Percentiles rank a stretch among this genome's conserved stretches.
These are phyloP conservation scores for Trichonephila clavata DNA, from an alignment of 1,140 invertebrate species.

Conservation along the genomic window DNA sequence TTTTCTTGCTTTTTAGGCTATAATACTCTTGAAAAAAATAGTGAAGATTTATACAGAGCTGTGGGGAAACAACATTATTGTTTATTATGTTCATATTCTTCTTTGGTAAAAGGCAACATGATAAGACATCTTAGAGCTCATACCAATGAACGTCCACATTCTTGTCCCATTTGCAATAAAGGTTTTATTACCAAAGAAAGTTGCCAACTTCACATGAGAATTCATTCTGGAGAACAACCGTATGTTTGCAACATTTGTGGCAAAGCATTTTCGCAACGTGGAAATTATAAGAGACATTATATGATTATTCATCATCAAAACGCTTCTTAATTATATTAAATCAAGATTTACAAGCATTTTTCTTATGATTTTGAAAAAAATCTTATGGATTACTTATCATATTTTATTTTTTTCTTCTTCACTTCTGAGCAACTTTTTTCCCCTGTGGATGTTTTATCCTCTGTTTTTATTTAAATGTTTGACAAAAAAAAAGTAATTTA, in stretches of 20 bases:
- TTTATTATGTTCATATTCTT: background rate
- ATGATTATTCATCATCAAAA: background rate
- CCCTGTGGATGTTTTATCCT: too few relatives aligned
- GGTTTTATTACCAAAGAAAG: constrained; percentile 95
- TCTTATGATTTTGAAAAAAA: too few relatives aligned
- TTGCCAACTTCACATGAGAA: constrained; percentile 92
- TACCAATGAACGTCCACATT: constrained; percentile 83
- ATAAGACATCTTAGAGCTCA: constrained; percentile 51
- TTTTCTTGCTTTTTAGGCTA: too few relatives aligned
- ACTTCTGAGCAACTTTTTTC: too few relatives aligned
- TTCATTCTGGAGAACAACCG: constrained; percentile 89
- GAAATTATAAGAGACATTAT: constrained; percentile 17
- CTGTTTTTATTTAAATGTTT: too few relatives aligned
- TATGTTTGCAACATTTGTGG: constrained; percentile 85
- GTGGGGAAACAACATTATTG: background rate
- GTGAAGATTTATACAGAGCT: too few relatives aligned
- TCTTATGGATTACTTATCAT: too few relatives aligned
- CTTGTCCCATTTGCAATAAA: constrained; percentile 95
- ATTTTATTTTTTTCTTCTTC: too few relatives aligned
- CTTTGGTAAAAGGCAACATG: background rate
- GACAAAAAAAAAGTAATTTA: too few relatives aligned
- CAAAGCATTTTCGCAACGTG: constrained; percentile 4
- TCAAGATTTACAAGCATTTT: too few relatives aligned
- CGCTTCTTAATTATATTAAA: too few relatives aligned
- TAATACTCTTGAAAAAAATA: too few relatives aligned